Base-by-base conservation (phyloP, 2,797 vertebrate species). In the Parotocinclus haroldoi region DNA sequence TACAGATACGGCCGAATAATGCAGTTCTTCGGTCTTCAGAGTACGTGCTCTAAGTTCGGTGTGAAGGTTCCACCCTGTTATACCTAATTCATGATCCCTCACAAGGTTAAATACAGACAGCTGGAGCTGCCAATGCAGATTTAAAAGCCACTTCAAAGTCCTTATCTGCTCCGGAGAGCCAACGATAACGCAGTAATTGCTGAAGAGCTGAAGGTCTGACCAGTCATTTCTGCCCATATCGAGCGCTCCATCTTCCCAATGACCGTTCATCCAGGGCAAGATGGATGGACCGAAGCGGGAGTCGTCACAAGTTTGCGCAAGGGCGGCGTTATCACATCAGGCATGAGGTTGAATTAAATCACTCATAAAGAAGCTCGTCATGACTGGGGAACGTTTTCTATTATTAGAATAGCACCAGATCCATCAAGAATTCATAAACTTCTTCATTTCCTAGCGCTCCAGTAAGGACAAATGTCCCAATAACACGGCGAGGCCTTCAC, bases 141-240 rank as follows among this genome's bases (percentile, higher is more conserved):
- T 46, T 46, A n/a, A 12, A 12, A 13, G n/a, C 6, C 12, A 50
- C 6, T 49, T 14, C 9, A 8, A 63, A 66, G 58, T 63, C 55
- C 37, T 45, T 69, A 65, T 73, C 61, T 52, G 59, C 78, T 57
- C 69, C 81, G 60, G 16, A 13, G 66, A 69, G 70, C 64, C 71
- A 76, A 68, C 37, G 55, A 78, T 73, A 78, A 75, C 65, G 61
- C 67, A 75, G 69, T 79, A 82, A 83, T 83, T 78, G 71, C 69
- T 73, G 45, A 77, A 76, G 55, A 54, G 63, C 66, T 71, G 66
- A 52, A 83, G 68, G 53, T 56, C 65, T 69, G 71, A 75, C 80
- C 78, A 50, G 74, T 71, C 72, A 79, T 83, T 81, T 83, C 74
- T 69, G 71, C 75, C 63, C 19, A 62, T 72, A 76, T 78, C 82